Base-by-base conservation (phyloP, 2,888 invertebrate species). In the Notocelia uddmanniana region DNA sequence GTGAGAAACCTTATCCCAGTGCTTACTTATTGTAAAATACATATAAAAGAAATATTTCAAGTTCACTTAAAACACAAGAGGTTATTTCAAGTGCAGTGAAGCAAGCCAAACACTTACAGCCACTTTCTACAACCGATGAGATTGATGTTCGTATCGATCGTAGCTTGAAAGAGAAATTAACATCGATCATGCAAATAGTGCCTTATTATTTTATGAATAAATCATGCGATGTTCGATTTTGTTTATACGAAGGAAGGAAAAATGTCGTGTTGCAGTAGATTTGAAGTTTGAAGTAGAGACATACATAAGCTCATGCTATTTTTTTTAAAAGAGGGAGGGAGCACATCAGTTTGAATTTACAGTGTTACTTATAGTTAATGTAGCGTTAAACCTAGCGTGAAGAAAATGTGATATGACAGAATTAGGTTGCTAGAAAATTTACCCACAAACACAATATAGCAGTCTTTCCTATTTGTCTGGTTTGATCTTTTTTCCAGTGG, bases 91-190 rank as follows among this genome's bases (percentile, higher is more conserved):
- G 64, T 50, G 31, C 23, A 48, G 8, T 11, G 11, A 34, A 48
- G 3, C n/a, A 21, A 23, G 23, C 13, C 55, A 72, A 72, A 41
- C 67, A 68, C 72, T 72, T 50, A 54, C 55, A 19, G 18, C 66
- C 45, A 45, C 72, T 72, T 72, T 68, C 72, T 67, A 67, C 67
- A 19, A 48, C 5, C 11, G 10, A 55, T n/a, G 52, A 68, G 72
- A 72, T 72, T 72, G 62, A 72, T 72, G 72, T 26, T 57, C 41
- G 2, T 23, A 48, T 67, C 34, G 67, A 72, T 68, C 59, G 26
- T 52, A 19, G 41, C 41, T 66, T 59, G 45, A 67, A 60, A 48
- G 34, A 55, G 59, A 67, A 55, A 45, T 64, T 64, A 52, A 67
- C 66, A 67, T 67, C 57, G 45, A 67, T 67, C 66, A 67, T 64